Percentiles rank a stretch among this genome's conserved stretches.
phyloP scores from a whole-genome alignment of 2,113 vertebrate genomes.

The Hirundichthys speculiger region DNA sequence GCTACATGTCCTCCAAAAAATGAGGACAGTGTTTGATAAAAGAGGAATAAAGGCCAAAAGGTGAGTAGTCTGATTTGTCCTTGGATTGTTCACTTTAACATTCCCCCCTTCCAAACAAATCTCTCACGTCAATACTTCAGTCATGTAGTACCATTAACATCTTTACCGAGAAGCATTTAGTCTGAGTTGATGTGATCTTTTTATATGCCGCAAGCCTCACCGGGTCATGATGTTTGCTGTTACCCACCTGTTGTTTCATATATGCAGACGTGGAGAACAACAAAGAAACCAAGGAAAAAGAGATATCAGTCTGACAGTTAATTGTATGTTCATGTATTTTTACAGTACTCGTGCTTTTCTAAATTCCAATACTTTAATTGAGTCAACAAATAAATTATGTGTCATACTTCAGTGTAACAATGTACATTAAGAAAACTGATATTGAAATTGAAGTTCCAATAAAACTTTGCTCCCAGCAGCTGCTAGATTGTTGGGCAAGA shows the following conservation, averaged over 20 bases:
- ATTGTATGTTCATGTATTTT: background rate
- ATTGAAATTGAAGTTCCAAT: no score
- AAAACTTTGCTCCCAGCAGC: no score
- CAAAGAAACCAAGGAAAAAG: conserved; percentile 1
- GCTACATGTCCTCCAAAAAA: background rate
- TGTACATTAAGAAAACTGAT: background rate
- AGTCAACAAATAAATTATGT: background rate
- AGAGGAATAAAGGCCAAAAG: no score
- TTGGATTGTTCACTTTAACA: background rate
- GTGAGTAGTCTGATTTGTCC: background rate
- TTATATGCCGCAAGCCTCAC: conserved; percentile 45
- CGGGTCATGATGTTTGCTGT: conserved; percentile 48
- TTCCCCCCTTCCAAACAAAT: background rate
- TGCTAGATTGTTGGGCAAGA: no score
- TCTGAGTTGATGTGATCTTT: conserved; percentile 42
- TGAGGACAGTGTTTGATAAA: no score
- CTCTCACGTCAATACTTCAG: background rate
- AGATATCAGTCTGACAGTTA: background rate
- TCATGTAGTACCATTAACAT: conserved; percentile 29
- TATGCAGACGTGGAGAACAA: conserved; percentile 10
- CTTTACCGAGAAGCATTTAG: conserved; percentile 49
- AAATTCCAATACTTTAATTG: background rate
- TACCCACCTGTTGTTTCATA: conserved; percentile 56
- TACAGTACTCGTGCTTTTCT: background rate
- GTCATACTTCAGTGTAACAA: background rate